These are phyloP conservation scores for Maniola jurtina DNA, from an alignment of 1,140 invertebrate species.

Conservation along the genomic window DNA sequence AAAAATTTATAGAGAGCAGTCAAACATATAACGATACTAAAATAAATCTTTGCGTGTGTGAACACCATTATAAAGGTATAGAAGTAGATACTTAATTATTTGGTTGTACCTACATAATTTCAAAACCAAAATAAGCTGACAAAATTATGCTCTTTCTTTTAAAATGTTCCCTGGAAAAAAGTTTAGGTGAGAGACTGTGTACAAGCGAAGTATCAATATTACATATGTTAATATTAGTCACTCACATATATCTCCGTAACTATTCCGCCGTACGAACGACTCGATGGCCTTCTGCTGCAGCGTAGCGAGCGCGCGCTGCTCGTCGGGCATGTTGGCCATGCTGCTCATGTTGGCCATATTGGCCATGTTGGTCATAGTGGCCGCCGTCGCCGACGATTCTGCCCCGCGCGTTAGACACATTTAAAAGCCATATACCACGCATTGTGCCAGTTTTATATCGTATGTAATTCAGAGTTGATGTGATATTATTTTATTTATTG, in stretches of 20 bases:
- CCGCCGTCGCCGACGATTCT: conserved; percentile 49
- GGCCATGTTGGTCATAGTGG: conserved; percentile 42
- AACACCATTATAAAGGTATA: too few relatives aligned
- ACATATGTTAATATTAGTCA: conserved; percentile 17
- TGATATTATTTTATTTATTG: neutral
- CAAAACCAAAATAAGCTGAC: too few relatives aligned
- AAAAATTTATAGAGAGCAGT: too few relatives aligned
- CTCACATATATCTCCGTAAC: conserved; percentile 83
- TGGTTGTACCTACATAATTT: too few relatives aligned
- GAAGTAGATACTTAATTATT: too few relatives aligned
- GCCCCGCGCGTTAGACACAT: conserved; percentile 53
- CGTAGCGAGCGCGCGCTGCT: conserved; percentile 68
- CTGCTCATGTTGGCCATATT: conserved; percentile 54
- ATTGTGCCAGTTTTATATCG: conserved; percentile 22
- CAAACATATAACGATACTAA: too few relatives aligned
- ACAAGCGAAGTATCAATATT: neutral
- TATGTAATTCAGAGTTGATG: neutral
- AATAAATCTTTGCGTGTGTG: too few relatives aligned
- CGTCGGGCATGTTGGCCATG: conserved; percentile 72
- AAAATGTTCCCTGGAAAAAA: too few relatives aligned
- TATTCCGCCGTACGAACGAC: conserved; percentile 81
- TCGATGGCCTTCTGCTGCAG: conserved; percentile 81
- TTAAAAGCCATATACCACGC: conserved; percentile 33
- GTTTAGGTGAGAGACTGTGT: too few relatives aligned
- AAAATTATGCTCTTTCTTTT: too few relatives aligned